Base-by-base conservation (phyloP, 2,888 invertebrate species). In the Polymixis flavicincta region DNA sequence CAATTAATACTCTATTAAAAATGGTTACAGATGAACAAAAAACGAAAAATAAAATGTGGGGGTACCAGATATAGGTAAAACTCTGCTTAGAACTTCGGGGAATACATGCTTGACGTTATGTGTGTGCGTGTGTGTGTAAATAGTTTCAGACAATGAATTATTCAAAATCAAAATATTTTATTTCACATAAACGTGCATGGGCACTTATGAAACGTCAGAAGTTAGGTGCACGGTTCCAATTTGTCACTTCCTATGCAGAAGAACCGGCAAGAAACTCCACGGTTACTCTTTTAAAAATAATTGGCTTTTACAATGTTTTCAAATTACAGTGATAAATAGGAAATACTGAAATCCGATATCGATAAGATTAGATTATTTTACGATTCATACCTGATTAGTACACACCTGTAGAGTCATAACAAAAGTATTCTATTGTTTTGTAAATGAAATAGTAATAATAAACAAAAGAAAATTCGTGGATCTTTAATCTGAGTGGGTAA, bases 341-440 rank as follows among this genome's bases (percentile, higher is more conserved):
- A n/a, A n/a, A n/a, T 66, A 66, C 37, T 45, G n/a, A 60, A 80
- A 66, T 50, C 42, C 17, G 5, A 55, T 19, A n/a, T 4, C 32
- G 77, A 76, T 81, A 63, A 82, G 80, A 81, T 82, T 57, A 66
- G 76, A 82, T 76, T 63, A 66, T 55, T 61, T 45, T 66, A 71
- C 55, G 22, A 71, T 65, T 52, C 57, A 50, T 32, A 55, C 37
- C 11, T 11, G 25, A 19, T 1, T 32, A 37, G 45, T 28, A 54
- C 19, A 9, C 57, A n/a, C 11, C 8, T 61, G 37, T 37, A 19
- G 13, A 9, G 17, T 64, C 70, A 71, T 71, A 25, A 45, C 14
- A 25, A n/a, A 75, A 60, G 25, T 52, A 75, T 67, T 63, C 14
- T 28, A 17, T 69, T 52, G 59, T 64, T 65, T 50, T 32, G 22